Evolutionary conservation across 2,888 invertebrate species (phyloP).

Genomic region (Lordiphosa fenestrarum): DNA sequence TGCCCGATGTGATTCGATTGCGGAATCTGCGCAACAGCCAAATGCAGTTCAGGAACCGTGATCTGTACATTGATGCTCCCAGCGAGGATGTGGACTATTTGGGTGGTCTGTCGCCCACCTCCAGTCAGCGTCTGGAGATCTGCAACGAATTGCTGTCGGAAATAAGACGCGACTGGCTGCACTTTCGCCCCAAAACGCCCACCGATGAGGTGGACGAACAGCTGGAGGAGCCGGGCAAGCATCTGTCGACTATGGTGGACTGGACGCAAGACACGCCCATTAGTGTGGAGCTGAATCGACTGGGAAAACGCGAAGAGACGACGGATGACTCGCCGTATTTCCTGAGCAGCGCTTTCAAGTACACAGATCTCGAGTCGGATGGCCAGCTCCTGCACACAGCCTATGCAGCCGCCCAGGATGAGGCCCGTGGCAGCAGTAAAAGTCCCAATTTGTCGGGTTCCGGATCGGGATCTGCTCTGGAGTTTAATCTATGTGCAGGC

Average conservation of each 20-base stretch:
- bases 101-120: conserved; percentile 73
- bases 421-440: conserved; percentile 64
- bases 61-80: conserved; percentile 41
- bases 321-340: conserved; percentile 53
- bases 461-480: conserved; percentile 72
- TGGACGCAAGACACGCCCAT: conserved; percentile 79
- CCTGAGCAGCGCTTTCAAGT: conserved; percentile 75
- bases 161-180: conserved; percentile 79
- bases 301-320: conserved; percentile 45
- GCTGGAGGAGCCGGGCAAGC: conserved; percentile 39
- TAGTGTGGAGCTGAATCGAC: conserved; percentile 74
- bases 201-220: conserved; percentile 64
- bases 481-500: conserved; percentile 79
- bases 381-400: conserved; percentile 74
- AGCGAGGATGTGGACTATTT: conserved; percentile 52
- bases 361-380: conserved; percentile 78
- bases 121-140: conserved; percentile 75
- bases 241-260: conserved; percentile 59
- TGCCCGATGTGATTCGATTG: conserved; percentile 74
- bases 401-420: conserved; percentile 52
- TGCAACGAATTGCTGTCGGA: conserved; percentile 78
- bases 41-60: conserved; percentile 26
- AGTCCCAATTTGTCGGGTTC: conserved; percentile 64
- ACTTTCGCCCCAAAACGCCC: conserved; percentile 80
- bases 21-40: conserved; percentile 53